phyloP scores from a whole-genome alignment of 1,140 invertebrate genomes.

The Penaeus japonicus region DNA sequence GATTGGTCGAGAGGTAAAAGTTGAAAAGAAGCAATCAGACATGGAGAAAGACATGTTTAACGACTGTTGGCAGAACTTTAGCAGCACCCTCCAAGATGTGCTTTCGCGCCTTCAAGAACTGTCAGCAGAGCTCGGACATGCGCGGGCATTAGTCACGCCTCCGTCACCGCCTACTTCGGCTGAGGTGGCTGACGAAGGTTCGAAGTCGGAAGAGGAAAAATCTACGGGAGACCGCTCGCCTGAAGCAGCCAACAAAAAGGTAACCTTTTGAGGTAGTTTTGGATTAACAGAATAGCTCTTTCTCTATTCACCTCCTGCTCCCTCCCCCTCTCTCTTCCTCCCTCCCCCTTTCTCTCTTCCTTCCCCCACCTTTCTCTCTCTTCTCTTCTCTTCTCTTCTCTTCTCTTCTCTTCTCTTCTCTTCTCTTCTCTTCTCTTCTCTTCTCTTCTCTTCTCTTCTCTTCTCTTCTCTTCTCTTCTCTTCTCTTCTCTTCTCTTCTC shows the following conservation, averaged over 20 bases:
- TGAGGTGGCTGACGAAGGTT: background rate
- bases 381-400: no score
- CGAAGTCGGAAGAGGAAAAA: background rate
- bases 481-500: no score
- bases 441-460: no score
- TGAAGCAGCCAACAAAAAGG: background rate
- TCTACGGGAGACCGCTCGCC: background rate
- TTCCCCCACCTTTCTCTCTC: no score
- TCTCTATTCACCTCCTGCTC: no score
- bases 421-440: no score
- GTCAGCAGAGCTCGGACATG: constrained; percentile 51
- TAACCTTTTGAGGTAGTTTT: background rate
- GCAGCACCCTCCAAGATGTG: constrained; percentile 57
- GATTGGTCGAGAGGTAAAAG: constrained; percentile 43
- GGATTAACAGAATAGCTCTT: no score
- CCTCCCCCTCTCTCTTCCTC: no score
- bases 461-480: no score
- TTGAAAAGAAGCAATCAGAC: constrained; percentile 51
- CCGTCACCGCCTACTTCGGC: background rate
- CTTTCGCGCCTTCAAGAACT: constrained; percentile 56
- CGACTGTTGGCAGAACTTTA: constrained; percentile 58
- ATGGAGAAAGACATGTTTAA: constrained; percentile 59
- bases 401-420: no score
- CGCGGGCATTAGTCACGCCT: background rate
- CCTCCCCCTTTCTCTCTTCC: no score